Percentiles rank a stretch among this genome's conserved stretches.
Evolutionary conservation across 2,888 invertebrate species (phyloP).

Genomic region (Amiota mariae): DNA sequence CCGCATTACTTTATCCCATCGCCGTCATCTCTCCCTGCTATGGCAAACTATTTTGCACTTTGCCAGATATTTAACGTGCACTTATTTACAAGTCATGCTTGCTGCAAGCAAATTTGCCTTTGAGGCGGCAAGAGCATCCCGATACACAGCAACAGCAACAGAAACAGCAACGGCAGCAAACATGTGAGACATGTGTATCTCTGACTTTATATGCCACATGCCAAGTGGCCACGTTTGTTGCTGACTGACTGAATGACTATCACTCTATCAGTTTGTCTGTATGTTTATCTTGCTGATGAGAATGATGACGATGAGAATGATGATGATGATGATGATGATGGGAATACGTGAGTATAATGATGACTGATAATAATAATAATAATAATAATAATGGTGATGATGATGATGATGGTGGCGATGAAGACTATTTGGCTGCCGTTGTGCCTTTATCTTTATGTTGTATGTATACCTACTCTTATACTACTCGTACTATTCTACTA

Average conservation of each 20-base stretch:
- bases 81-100: constrained; percentile 72
- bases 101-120: constrained; percentile 62
- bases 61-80: constrained; percentile 73
- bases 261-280: constrained; percentile 8
- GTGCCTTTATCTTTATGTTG: constrained; percentile 23
- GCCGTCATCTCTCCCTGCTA: constrained; percentile 28
- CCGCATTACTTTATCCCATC: constrained; percentile 24
- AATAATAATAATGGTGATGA: constrained; percentile 35
- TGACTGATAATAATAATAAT: constrained; percentile 51
- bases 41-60: constrained; percentile 70
- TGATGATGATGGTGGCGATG: neutral
- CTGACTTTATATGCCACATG: constrained; percentile 20
- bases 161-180: constrained; percentile 50
- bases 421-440: neutral
- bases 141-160: neutral
- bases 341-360: constrained; percentile 29
- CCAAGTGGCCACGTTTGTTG: constrained; percentile 34
- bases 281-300: constrained; percentile 45
- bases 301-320: constrained; percentile 52
- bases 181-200: constrained; percentile 5
- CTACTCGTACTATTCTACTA: constrained; percentile 11
- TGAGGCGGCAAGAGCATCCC: neutral
- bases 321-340: constrained; percentile 27
- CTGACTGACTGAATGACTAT: constrained; percentile 26
- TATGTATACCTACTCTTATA: neutral